A percentile compares a stretch with the other conserved stretches of the same genome.
These are phyloP conservation scores for Sardina pilchardus DNA, from an alignment of 2,113 vertebrate genomes.

Conservation along the genomic window DNA sequence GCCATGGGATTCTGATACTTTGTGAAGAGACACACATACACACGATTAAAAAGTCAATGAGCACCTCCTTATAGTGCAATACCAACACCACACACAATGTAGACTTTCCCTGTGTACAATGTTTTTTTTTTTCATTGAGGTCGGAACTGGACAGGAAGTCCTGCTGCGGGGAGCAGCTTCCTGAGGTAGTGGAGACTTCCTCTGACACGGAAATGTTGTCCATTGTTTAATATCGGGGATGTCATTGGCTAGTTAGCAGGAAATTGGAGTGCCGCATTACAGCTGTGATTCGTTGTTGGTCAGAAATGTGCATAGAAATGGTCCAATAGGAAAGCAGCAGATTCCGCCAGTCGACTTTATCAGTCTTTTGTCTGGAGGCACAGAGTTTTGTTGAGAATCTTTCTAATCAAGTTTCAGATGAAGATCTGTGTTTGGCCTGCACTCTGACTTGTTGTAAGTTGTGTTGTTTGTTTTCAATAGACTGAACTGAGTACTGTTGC, in stretches of 20 bases:
- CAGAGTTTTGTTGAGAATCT: not conserved
- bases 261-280: slow-evolving; percentile 50
- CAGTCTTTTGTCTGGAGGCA: not conserved
- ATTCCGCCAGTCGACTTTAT: not conserved
- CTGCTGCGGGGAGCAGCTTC: slow-evolving; percentile 53
- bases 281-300: slow-evolving; percentile 47
- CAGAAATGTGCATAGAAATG: slow-evolving; percentile 25
- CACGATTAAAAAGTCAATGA: not conserved
- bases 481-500: not conserved
- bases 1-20: not conserved
- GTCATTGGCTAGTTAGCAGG: slow-evolving; percentile 56
- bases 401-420: not conserved
- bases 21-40: not conserved
- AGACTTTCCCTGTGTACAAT: not conserved
- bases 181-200: slow-evolving; percentile 51
- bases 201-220: slow-evolving; percentile 60
- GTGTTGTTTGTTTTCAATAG: not conserved
- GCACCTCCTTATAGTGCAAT: not conserved
- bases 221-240: slow-evolving; percentile 68
- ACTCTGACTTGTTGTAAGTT: not conserved
- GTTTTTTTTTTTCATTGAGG: not conserved
- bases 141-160: slow-evolving; percentile 44
- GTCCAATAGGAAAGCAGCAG: not conserved
- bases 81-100: not conserved
- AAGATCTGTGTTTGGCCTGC: not conserved